Conservation (phyloP, 2,888 invertebrate genomes). For the Penaeus monodon region DNA sequence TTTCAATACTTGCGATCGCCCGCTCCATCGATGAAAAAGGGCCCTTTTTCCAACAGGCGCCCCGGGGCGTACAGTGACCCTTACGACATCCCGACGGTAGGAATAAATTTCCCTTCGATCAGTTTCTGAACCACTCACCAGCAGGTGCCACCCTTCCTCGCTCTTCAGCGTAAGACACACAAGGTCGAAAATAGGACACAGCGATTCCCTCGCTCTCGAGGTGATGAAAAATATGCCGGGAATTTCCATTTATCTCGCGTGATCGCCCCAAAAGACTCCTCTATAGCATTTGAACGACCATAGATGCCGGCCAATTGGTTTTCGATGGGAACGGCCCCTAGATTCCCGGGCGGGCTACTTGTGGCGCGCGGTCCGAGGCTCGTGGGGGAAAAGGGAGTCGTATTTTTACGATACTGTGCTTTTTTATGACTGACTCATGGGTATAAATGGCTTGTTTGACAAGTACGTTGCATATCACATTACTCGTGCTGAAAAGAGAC, state of each 20-base stretch:
- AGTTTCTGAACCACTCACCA: constrained; percentile 1
- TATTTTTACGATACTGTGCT: too few species aligned
- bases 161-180: neutral
- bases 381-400: too few species aligned
- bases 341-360: constrained; percentile 26
- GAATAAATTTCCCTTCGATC: constrained; percentile 10
- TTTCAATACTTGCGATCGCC: constrained; percentile 27
- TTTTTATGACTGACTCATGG: too few species aligned
- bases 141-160: neutral
- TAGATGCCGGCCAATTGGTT: constrained; percentile 53
- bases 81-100: neutral
- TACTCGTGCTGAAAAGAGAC: too few species aligned
- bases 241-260: constrained; percentile 53
- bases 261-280: constrained; percentile 44
- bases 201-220: neutral
- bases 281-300: constrained; percentile 42
- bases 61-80: neutral
- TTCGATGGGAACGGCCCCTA: constrained; percentile 29
- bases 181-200: constrained; percentile 6
- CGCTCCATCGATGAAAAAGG: neutral
- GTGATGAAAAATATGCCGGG: constrained; percentile 46
- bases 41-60: neutral
- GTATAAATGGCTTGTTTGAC: too few species aligned
- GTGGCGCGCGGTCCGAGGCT: constrained; percentile 17
- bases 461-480: too few species aligned